phyloP scores from a whole-genome alignment of 2,113 vertebrate species.

The Puma concolor region DNA sequence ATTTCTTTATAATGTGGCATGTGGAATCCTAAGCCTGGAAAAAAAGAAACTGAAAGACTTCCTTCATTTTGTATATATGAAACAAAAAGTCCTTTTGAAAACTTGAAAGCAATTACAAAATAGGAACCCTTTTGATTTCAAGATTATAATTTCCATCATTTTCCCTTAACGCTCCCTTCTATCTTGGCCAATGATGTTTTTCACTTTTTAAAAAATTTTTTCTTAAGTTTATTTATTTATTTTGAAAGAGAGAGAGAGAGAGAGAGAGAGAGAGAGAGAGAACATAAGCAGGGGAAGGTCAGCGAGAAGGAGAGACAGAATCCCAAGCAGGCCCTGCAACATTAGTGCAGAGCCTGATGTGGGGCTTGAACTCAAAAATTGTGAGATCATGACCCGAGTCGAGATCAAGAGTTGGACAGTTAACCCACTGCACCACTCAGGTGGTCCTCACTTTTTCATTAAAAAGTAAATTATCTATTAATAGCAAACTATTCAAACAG shows the following conservation, averaged over 20 bases:
- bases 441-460: neutral
- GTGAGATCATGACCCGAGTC: no score
- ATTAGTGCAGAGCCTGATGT: no score
- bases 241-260: no score
- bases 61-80: neutral
- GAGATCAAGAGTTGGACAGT: no score
- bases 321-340: no score
- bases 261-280: no score
- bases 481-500: neutral
- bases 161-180: slow-evolving; percentile 7
- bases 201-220: neutral
- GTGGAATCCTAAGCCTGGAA: neutral
- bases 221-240: no score
- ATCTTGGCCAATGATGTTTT: neutral
- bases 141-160: neutral
- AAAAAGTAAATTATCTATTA: slow-evolving; percentile 1
- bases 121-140: neutral
- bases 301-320: no score
- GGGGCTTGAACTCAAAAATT: no score
- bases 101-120: slow-evolving; percentile 41
- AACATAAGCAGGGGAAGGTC: no score
- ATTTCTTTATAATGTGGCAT: slow-evolving; percentile 10
- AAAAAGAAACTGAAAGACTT: neutral
- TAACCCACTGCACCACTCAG: no score
- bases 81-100: slow-evolving; percentile 44